A percentile compares a stretch with the other conserved stretches of the same genome.
These are phyloP conservation scores for Acromyrmex heyeri DNA, from an alignment of 1,140 invertebrate species.

Conservation along the genomic window DNA sequence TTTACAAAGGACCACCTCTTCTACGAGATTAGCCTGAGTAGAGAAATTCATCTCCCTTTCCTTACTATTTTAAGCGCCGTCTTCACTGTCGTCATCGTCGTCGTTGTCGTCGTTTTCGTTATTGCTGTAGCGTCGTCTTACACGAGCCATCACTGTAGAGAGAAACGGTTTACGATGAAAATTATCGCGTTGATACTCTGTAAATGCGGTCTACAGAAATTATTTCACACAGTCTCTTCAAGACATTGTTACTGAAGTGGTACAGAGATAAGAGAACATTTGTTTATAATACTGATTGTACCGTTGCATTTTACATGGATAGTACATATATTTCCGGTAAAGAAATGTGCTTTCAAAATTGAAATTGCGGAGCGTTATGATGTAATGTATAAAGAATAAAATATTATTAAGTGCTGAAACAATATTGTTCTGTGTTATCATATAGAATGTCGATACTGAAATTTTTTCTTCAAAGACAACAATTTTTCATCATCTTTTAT, in stretches of 20 bases:
- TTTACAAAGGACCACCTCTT: slow-evolving; percentile 72
- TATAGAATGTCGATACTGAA: background rate
- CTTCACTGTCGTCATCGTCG: background rate
- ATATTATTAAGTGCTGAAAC: background rate
- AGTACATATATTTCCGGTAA: background rate
- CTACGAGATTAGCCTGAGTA: slow-evolving; percentile 70
- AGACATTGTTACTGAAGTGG: background rate
- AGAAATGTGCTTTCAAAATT: background rate
- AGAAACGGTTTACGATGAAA: slow-evolving; percentile 43
- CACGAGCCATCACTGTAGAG: slow-evolving; percentile 7
- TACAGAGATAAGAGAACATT: slow-evolving; percentile 34
- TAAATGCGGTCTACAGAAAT: slow-evolving; percentile 29
- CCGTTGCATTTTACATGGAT: background rate
- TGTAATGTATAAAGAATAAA: background rate
- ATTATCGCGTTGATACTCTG: slow-evolving; percentile 42
- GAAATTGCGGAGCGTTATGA: background rate
- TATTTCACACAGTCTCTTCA: slow-evolving; percentile 28
- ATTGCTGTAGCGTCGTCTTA: slow-evolving; percentile 18
- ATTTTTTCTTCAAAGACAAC: background rate
- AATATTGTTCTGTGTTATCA: background rate
- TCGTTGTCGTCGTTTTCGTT: slow-evolving; percentile 31
- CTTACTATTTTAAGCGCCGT: slow-evolving; percentile 51
- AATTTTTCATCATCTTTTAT: background rate
- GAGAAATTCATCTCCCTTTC: slow-evolving; percentile 58
- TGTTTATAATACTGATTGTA: background rate